phyloP scores from a whole-genome alignment of 2,797 vertebrate genomes.

The Odontamblyopus lacepedii region DNA sequence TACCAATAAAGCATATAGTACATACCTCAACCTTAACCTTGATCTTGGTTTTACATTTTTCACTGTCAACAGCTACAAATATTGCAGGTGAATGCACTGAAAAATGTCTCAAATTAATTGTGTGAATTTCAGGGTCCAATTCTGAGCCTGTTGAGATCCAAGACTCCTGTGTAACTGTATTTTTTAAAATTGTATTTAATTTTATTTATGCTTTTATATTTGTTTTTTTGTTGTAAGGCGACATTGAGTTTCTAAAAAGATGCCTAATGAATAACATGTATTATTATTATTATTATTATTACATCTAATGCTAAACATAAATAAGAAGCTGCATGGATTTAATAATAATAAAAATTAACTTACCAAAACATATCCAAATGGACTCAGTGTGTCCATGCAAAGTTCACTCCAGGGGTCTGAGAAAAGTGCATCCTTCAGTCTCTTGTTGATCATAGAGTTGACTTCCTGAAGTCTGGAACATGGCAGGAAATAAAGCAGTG shows the following conservation, averaged over 20 bases:
- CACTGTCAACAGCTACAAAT: not conserved
- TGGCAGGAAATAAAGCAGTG: slow-evolving; percentile 25
- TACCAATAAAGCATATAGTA: not conserved
- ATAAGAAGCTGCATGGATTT: not conserved
- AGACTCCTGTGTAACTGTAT: no score
- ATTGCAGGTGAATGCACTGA: not conserved
- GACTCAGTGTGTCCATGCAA: slow-evolving; percentile 94
- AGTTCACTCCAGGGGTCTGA: slow-evolving; percentile 97
- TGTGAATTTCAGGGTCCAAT: no score
- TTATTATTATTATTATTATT: not conserved
- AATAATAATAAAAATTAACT: slow-evolving; percentile 46
- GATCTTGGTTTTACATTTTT: not conserved
- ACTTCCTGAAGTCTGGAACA: slow-evolving; percentile 91
- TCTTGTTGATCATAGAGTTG: slow-evolving; percentile 97
- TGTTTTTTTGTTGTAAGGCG: no score
- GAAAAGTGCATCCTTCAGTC: slow-evolving; percentile 96
- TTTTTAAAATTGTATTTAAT: no score
- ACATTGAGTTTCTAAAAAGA: no score
- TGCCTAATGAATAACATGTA: no score
- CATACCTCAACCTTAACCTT: not conserved
- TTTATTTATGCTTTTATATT: no score
- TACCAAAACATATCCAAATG: slow-evolving; percentile 93
- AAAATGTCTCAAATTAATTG: not conserved
- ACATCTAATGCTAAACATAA: not conserved
- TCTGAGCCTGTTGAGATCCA: no score